Evolutionary conservation across 2,888 invertebrate species (phyloP).

Genomic region (Plusia festucae): DNA sequence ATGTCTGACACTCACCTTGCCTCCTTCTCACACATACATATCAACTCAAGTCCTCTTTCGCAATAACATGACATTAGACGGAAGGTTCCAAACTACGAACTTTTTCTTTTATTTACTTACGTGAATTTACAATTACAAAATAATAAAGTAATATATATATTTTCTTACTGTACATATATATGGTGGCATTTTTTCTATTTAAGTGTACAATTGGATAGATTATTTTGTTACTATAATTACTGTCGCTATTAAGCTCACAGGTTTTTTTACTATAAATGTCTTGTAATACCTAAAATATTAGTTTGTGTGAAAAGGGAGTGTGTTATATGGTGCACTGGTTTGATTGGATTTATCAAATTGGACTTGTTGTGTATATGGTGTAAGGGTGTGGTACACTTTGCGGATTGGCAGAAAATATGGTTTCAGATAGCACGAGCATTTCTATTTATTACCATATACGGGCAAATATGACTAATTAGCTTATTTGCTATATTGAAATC

Average conservation of each 20-base stretch:
- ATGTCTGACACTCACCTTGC: slow-evolving; percentile 43
- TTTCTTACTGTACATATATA: neutral
- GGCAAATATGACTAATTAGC: too few relatives aligned
- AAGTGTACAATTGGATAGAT: neutral
- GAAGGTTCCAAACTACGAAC: neutral
- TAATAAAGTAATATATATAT: too few relatives aligned
- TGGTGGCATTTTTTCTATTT: neutral
- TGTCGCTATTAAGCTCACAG: neutral
- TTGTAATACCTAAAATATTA: neutral
- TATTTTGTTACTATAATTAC: neutral
- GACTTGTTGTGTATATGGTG: slow-evolving; percentile 38
- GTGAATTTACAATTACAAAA: too few relatives aligned
- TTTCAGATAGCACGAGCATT: slow-evolving; percentile 18
- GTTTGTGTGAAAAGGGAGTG: neutral
- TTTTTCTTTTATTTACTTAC: too few relatives aligned
- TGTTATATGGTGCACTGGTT: slow-evolving; percentile 15
- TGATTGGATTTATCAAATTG: slow-evolving; percentile 44
- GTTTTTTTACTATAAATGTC: neutral
- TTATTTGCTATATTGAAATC: too few relatives aligned
- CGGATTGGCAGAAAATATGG: neutral
- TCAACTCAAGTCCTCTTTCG: neutral
- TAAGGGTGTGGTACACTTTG: slow-evolving; percentile 51
- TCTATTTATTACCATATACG: slow-evolving; percentile 30
- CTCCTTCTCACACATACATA: neutral
- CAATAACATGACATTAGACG: neutral